Conservation (phyloP, 1,140 invertebrate species). For the Nephila pilipes region DNA sequence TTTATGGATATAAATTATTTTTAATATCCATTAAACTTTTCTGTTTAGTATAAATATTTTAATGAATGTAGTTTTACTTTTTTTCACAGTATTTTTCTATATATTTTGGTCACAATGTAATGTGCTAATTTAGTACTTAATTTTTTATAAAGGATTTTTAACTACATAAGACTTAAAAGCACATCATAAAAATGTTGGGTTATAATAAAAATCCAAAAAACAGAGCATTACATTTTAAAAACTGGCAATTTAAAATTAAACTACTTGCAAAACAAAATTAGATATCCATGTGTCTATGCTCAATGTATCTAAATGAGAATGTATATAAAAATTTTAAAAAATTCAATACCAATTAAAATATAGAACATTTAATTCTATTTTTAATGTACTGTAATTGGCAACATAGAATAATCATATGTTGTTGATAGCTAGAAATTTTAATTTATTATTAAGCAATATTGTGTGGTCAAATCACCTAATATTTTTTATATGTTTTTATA, state of each 20-base stretch:
- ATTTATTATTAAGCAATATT: no score
- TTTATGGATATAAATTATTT: background rate
- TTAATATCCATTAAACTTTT: background rate
- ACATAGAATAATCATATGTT: no score
- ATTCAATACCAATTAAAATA: background rate
- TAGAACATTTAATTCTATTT: background rate
- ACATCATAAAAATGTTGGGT: no score
- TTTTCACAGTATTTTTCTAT: background rate
- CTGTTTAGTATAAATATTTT: background rate
- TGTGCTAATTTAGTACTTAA: slow-evolving; percentile 18
- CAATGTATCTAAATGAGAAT: background rate
- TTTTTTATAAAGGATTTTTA: background rate
- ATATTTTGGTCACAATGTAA: slow-evolving; percentile 25
- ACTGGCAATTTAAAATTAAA: no score
- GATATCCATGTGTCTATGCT: no score
- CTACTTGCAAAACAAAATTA: no score
- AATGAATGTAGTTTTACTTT: slow-evolving; percentile 9
- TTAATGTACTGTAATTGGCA: no score
- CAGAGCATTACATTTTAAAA: no score
- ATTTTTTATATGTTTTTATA: no score
- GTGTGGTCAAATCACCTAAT: no score
- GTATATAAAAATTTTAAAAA: background rate
- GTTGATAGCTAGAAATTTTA: no score
- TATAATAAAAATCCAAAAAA: no score
- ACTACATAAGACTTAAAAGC: background rate